Evolutionary conservation across 1,140 invertebrate species (phyloP).

Genomic region (Holcopasites calliopsidis): DNA sequence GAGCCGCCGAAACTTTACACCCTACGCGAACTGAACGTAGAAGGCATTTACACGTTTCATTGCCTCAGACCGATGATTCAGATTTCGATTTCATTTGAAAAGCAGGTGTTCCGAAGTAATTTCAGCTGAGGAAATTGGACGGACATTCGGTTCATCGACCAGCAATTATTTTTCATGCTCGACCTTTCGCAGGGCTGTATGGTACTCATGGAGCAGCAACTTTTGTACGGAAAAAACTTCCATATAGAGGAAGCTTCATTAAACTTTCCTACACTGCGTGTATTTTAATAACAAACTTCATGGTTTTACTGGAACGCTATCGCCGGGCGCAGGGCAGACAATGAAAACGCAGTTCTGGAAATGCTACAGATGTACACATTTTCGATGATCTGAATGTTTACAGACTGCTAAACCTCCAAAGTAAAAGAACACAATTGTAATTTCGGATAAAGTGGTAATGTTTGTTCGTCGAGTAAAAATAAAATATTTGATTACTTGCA

Average conservation of each 20-base stretch:
- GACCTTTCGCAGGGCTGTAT: neutral
- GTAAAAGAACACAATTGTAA: too few relatives aligned
- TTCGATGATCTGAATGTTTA: neutral
- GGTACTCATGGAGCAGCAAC: neutral
- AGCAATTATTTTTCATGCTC: constrained; percentile 1
- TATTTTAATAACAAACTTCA: constrained; percentile 42
- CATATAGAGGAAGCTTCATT: constrained; percentile 27
- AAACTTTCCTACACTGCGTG: constrained; percentile 26
- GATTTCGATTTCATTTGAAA: too few relatives aligned
- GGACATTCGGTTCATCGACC: too few relatives aligned
- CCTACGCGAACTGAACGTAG: too few relatives aligned
- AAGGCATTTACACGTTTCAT: too few relatives aligned
- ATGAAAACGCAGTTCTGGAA: neutral
- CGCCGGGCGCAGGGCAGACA: neutral
- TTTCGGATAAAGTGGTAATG: too few relatives aligned
- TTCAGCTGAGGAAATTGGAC: neutral
- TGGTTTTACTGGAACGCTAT: neutral
- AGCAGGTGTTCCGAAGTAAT: neutral
- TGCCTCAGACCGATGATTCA: too few relatives aligned
- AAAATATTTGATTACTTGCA: too few relatives aligned
- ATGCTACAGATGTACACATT: too few relatives aligned
- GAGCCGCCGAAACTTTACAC: neutral
- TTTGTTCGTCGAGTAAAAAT: too few relatives aligned
- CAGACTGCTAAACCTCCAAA: too few relatives aligned
- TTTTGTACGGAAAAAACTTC: constrained; percentile 5